Conservation (phyloP, 2,113 vertebrate species). For the Paraplagusia blochii region DNA sequence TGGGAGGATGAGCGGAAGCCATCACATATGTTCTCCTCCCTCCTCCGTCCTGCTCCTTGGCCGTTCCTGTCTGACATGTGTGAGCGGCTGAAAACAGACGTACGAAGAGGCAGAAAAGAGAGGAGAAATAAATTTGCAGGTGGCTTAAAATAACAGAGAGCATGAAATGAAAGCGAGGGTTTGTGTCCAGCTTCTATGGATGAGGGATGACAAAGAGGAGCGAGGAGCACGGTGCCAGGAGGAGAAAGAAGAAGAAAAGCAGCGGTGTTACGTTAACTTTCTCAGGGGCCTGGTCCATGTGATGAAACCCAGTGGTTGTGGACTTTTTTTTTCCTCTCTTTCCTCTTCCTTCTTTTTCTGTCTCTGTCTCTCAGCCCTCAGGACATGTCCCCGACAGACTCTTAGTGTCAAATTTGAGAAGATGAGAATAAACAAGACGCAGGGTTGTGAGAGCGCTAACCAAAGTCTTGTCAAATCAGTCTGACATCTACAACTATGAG, state of each 20-base stretch:
- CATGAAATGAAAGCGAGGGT: slow-evolving; percentile 57
- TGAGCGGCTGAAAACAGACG: slow-evolving; percentile 50
- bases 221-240: slow-evolving; percentile 13
- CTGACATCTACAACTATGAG: background rate
- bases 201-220: slow-evolving; percentile 35
- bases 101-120: slow-evolving; percentile 7
- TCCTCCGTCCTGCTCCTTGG: slow-evolving; percentile 40
- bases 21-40: slow-evolving; percentile 64
- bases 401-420: slow-evolving; percentile 14
- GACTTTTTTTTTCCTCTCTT: slow-evolving; percentile 17
- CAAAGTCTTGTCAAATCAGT: background rate
- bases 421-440: slow-evolving; percentile 32
- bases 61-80: slow-evolving; percentile 47
- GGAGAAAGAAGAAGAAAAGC: slow-evolving; percentile 8
- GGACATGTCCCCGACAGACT: slow-evolving; percentile 28
- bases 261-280: slow-evolving; percentile 47
- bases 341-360: too few species aligned
- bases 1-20: slow-evolving; percentile 78
- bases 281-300: slow-evolving; percentile 54
- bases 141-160: slow-evolving; percentile 70
- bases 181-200: slow-evolving; percentile 39
- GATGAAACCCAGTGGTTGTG: slow-evolving; percentile 62
- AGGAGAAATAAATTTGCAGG: slow-evolving; percentile 67
- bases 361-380: background rate
- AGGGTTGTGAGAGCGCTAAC: slow-evolving; percentile 11